Base-by-base conservation (phyloP, 2,113 vertebrate genomes). In the Gadus chalcogrammus region DNA sequence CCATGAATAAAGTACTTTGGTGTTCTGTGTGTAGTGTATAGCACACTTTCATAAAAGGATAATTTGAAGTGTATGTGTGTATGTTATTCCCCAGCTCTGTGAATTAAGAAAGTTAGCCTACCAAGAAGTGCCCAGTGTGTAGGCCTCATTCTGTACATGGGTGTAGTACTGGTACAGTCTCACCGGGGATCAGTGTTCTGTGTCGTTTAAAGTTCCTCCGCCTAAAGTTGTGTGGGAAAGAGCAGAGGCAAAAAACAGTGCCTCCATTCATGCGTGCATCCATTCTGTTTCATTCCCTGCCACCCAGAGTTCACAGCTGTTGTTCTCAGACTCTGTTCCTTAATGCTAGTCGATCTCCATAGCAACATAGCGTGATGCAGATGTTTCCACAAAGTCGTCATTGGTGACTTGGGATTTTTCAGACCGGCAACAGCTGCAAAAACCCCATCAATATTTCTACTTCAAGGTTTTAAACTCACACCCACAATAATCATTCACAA, bases 231-330 rank as follows among this genome's bases (percentile, higher is more conserved):
- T 15, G 12, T 18, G 63, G 7, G 15, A 31, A 35, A 64, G 28
- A 69, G 35, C 61, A 48, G 69, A 62, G 80, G 42, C 15, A 55
- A 17, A 71, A 69, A 79, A 88, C 88, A 87, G 79, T 78, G 80
- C 77, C 63, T 68, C 73, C 76, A 85, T 87, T 88, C 82, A 88
- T 65, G 72, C 59, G 77, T 58, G 69, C 75, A 85, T 82, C 86
- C 74, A 77, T 82, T 56, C 65, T 67, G 68, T 22, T 74, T 76
- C 67, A 69, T 71, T 77, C 77, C 68, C 79, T 20, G 63, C 70
- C 73, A 52, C 62, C 77, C 77, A 62, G 70, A 79, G 75, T 69
- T 65, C 70, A 78, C 82, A 88, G 79, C 84, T 48, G 8, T 87
- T 84, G 73, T 79, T 68, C 67, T 67, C 75, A 82, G 70, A 75